Conservation (phyloP, 1,140 invertebrate species). For the Drosophila pseudoobscura region DNA sequence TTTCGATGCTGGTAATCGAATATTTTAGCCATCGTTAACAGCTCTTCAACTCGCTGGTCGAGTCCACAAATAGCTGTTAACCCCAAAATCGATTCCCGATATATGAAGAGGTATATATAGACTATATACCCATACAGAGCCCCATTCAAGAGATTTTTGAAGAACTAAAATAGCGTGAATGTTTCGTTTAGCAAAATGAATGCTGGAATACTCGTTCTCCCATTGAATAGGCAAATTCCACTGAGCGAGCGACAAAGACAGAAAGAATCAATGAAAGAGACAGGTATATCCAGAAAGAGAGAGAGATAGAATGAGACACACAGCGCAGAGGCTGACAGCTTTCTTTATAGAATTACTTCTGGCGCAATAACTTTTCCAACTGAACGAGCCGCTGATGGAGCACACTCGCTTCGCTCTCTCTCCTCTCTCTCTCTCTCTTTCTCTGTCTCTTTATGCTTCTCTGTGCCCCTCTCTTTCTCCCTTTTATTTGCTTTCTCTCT, state of each 20-base stretch:
- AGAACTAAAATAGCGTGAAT: slow-evolving; percentile 62
- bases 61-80: slow-evolving; percentile 65
- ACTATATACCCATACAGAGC: slow-evolving; percentile 11
- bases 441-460: slow-evolving; percentile 15
- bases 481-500: slow-evolving; percentile 1
- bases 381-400: slow-evolving; percentile 73
- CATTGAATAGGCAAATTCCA: slow-evolving; percentile 54
- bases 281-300: neutral
- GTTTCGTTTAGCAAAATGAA: slow-evolving; percentile 46
- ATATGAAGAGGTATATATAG: slow-evolving; percentile 26
- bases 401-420: slow-evolving; percentile 43
- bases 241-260: slow-evolving; percentile 15
- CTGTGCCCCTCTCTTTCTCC: slow-evolving; percentile 5
- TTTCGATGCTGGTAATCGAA: slow-evolving; percentile 79
- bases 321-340: slow-evolving; percentile 36
- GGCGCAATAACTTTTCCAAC: slow-evolving; percentile 79
- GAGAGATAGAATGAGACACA: slow-evolving; percentile 12
- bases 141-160: slow-evolving; percentile 47
- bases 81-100: slow-evolving; percentile 62
- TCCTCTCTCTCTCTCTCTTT: slow-evolving; percentile 1
- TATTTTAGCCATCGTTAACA: slow-evolving; percentile 52
- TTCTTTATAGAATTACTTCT: slow-evolving; percentile 82
- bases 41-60: slow-evolving; percentile 63
- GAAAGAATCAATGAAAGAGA: neutral
- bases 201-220: slow-evolving; percentile 41